A percentile compares a stretch with the other conserved stretches of the same genome.
Conservation (phyloP, 2,888 invertebrate genomes). For the Eubasilissa splendida region DNA sequence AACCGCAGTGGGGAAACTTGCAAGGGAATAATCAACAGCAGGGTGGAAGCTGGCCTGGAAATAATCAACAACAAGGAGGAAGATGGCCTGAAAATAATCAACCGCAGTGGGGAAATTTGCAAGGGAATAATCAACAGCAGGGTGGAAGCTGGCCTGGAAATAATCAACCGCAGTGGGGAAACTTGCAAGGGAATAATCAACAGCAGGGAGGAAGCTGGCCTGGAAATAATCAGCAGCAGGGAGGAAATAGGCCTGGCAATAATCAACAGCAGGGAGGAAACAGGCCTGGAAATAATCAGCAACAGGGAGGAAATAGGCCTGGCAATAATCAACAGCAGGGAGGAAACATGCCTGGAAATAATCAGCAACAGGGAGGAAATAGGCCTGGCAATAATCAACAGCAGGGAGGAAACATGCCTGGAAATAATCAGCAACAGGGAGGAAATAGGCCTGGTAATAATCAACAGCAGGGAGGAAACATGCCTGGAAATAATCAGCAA, state of each 20-base stretch:
- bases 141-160: constrained; percentile 4
- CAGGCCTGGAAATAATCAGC: background rate
- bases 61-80: constrained; percentile 17
- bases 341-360: background rate
- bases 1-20: constrained; percentile 7
- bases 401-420: background rate
- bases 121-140: constrained; percentile 14
- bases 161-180: constrained; percentile 21
- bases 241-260: constrained; percentile 1
- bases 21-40: constrained; percentile 16
- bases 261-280: constrained; percentile 24
- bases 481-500: background rate
- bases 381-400: constrained; percentile 1
- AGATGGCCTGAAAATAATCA: constrained; percentile 14
- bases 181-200: background rate
- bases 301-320: background rate
- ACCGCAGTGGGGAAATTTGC: constrained; percentile 13
- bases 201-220: constrained; percentile 24
- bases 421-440: background rate
- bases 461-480: constrained; percentile 19
- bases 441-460: background rate
- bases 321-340: background rate
- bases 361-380: constrained; percentile 18
- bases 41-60: constrained; percentile 1
- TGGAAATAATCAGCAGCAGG: constrained; percentile 14